These are phyloP conservation scores for Anthrax anthrax DNA, from an alignment of 2,888 invertebrate species.

Conservation along the genomic window DNA sequence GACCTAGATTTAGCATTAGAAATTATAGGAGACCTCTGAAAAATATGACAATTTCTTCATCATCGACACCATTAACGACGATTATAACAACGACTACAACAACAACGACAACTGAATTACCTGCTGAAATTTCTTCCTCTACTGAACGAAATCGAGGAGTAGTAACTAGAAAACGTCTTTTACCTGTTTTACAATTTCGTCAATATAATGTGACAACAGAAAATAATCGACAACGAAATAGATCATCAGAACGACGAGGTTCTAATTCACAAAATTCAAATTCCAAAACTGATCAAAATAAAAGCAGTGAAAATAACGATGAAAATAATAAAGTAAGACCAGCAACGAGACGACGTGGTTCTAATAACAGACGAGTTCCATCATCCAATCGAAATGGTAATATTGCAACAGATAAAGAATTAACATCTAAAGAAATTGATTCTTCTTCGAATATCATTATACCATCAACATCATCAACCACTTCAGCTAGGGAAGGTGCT, in stretches of 20 bases:
- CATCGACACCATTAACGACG: background rate
- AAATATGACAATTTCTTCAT: background rate
- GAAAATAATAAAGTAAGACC: background rate
- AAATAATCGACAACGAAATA: background rate
- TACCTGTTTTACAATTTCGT: background rate
- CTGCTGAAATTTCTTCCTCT: background rate
- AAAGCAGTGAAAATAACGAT: background rate
- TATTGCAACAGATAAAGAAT: background rate
- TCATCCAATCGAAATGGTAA: background rate
- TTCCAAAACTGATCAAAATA: too few relatives aligned
- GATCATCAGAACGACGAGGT: too few relatives aligned
- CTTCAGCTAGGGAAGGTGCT: background rate
- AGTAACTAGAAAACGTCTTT: background rate
- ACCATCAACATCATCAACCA: background rate
- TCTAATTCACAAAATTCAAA: too few relatives aligned
- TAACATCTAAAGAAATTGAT: background rate
- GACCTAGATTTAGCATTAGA: background rate
- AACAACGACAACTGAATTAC: background rate
- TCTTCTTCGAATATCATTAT: background rate
- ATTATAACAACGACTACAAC: background rate
- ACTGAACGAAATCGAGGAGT: background rate
- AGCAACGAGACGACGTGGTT: background rate
- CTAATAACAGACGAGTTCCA: background rate
- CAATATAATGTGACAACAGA: background rate
- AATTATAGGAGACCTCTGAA: background rate